Percentiles rank a stretch among this genome's conserved stretches.
phyloP scores from a whole-genome alignment of 2,888 invertebrate species.

The Melikaiella ostensackeni region DNA sequence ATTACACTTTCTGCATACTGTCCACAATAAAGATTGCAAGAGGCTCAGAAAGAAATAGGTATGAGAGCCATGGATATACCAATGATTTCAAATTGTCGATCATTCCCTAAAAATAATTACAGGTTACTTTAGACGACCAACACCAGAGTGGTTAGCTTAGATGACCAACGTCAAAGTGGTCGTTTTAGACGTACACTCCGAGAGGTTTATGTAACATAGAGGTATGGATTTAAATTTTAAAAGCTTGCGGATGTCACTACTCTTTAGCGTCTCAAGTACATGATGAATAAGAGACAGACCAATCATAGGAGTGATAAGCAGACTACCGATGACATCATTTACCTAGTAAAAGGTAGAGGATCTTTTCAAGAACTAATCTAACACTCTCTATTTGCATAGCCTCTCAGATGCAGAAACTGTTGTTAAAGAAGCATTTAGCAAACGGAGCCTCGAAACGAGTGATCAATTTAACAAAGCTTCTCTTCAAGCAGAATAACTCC shows the following conservation, averaged over 20 bases:
- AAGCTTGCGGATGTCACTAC: no score
- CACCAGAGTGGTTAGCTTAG: no score
- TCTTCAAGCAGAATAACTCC: not conserved
- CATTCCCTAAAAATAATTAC: no score
- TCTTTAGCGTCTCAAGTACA: no score
- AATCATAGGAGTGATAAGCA: not conserved
- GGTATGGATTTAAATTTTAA: no score
- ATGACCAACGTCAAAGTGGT: no score
- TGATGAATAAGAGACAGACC: not conserved
- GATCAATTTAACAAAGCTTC: conserved; percentile 1
- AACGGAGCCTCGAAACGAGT: not conserved
- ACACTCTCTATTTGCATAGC: not conserved
- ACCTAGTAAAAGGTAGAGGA: not conserved
- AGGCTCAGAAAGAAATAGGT: conserved; percentile 17
- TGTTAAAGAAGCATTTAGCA: not conserved
- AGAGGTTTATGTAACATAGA: no score
- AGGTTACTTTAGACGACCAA: no score
- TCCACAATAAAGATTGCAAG: conserved; percentile 25
- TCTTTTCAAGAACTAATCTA: not conserved
- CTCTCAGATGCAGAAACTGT: not conserved
- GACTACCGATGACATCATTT: not conserved
- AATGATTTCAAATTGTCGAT: no score
- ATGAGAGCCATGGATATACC: not conserved
- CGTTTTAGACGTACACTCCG: no score
- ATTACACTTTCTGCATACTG: conserved; percentile 28